Evolutionary conservation across 2,113 vertebrate species (phyloP).

Genomic region (Psephotus haematonotus): DNA sequence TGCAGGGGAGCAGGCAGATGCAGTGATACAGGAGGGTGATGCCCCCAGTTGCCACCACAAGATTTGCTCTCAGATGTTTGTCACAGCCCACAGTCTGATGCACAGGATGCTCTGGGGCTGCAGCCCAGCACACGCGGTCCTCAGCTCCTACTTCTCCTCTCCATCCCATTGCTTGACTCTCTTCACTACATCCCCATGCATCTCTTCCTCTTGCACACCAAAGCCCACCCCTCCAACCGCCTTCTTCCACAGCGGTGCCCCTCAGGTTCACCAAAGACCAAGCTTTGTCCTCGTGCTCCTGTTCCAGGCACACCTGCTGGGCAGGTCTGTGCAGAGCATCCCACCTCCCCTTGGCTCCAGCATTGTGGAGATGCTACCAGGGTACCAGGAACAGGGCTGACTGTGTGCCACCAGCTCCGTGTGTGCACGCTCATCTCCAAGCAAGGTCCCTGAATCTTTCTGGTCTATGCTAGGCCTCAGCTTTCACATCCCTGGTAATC

Average conservation of each 20-base stretch:
- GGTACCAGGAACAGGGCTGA: background rate
- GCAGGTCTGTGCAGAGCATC: background rate
- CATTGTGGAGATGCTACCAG: background rate
- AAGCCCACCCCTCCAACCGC: background rate
- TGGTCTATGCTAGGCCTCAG: background rate
- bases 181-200: background rate
- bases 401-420: background rate
- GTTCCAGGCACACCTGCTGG: fast-evolving
- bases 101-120: background rate
- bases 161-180: background rate
- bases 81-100: background rate
- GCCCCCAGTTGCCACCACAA: background rate
- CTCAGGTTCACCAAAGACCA: background rate
- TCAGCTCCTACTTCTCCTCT: background rate
- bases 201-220: background rate
- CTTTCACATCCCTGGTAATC: background rate
- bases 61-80: background rate
- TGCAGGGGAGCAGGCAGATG: background rate
- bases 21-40: background rate
- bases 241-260: background rate
- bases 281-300: background rate
- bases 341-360: background rate
- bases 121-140: background rate
- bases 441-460: background rate
- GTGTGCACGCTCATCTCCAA: background rate